phyloP scores from a whole-genome alignment of 2,888 invertebrate genomes.

The Hirtodrosophila histrioides region DNA sequence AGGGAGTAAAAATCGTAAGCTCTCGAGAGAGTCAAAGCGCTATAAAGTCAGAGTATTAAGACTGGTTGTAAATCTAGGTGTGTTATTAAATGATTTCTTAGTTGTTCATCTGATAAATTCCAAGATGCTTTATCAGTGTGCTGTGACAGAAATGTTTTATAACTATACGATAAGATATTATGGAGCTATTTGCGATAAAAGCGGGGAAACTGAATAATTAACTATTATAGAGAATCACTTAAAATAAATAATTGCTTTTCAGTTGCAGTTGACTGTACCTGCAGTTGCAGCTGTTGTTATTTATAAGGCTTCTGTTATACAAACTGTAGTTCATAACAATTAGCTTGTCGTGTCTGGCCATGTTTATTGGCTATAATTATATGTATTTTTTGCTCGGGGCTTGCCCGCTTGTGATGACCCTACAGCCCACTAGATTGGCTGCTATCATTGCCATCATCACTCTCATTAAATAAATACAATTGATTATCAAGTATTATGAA shows the following conservation, averaged over 20 bases:
- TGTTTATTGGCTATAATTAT: slow-evolving; percentile 35
- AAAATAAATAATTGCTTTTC: background rate
- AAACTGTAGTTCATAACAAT: slow-evolving; percentile 11
- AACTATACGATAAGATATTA: background rate
- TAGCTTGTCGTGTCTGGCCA: background rate
- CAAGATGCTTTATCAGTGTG: no score
- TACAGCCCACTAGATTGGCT: background rate
- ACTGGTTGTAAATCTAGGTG: no score
- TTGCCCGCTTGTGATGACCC: slow-evolving; percentile 8
- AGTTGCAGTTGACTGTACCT: background rate
- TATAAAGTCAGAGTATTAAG: no score
- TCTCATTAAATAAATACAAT: slow-evolving; percentile 27
- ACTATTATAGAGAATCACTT: no score
- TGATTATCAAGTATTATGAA: slow-evolving; percentile 23
- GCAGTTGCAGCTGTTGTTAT: slow-evolving; percentile 2
- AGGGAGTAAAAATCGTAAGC: no score
- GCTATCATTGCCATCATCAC: slow-evolving; percentile 3
- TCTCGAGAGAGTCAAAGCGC: no score
- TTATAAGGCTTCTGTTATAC: background rate
- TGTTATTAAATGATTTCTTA: no score
- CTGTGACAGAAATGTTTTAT: background rate
- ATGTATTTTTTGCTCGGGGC: slow-evolving; percentile 16
- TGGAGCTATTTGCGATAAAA: no score
- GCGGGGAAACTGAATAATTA: no score
- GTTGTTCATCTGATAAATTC: no score